Base-by-base conservation (phyloP, 2,113 vertebrate genomes). In the Gorilla gorilla region DNA sequence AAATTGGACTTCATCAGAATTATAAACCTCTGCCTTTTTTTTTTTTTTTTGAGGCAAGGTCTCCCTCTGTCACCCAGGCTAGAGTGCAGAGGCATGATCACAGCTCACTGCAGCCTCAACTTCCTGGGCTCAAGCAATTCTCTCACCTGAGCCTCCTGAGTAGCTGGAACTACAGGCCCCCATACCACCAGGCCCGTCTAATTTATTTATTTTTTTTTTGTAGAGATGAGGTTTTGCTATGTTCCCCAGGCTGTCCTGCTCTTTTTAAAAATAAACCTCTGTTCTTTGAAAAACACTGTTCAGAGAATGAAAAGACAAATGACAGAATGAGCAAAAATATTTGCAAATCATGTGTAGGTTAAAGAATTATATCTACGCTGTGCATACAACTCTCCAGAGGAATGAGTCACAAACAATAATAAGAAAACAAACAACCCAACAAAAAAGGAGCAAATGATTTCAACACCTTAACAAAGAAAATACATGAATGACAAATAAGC, bases 361-460 rank as follows among this genome's bases (percentile, higher is more conserved):
- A 80, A 95, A 86, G 10, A 86, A 20, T 79, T 79, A 1, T 43
- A 52, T 43, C 38, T 87, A 18, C 8, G 64, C 25, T 52, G 30
- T 70, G 40, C 59, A 61, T 72, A 80, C 38, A 72, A 55, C 59
- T 85, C 48, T 79, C 38, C 73, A 72, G 72, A 79, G 25, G 70
- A 61, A 59, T 59, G 61, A 72, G 43, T 95, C 64, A 87, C 43
- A 87, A 81, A 55, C n/a, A 92, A 92, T 86, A 91, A 80, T n/a
- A 64, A 92, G 52, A 86, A 86, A 79, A 80, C 50, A 86, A 79
- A 86, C 50, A 52, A 25, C 11, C 45, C 70, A 86, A 75, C 57
- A 55, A 50, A 59, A 95, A 52, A 25, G 30, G 50, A 87, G 27
- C 43, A 72, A 73, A 81, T 30, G n/a, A 82, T 92, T 88, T 81